Percentiles rank a stretch among this genome's conserved stretches.
Conservation (phyloP, 2,888 invertebrate genomes). For the Conomelus anceps region DNA sequence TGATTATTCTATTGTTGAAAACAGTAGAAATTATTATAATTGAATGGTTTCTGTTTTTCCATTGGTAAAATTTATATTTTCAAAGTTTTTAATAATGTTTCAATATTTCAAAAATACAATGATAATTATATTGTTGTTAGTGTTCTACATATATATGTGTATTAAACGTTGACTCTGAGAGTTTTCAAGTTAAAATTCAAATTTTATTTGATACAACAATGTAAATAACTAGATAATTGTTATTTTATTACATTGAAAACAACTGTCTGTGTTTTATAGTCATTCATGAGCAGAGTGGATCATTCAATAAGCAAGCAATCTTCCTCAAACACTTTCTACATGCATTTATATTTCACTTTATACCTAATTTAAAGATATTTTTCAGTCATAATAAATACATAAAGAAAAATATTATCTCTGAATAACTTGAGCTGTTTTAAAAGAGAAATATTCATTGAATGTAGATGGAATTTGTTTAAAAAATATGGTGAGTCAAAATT, state of each 20-base stretch:
- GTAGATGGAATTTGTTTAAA: too few species aligned
- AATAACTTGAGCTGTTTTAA: too few species aligned
- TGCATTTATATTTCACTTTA: too few species aligned
- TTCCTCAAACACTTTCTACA: too few species aligned
- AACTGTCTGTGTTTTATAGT: not conserved
- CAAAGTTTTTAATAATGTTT: conserved; percentile 14
- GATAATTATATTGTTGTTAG: not conserved
- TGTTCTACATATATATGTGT: not conserved
- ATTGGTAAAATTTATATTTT: conserved; percentile 8
- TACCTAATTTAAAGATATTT: too few species aligned
- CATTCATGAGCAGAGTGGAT: too few species aligned
- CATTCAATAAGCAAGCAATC: too few species aligned
- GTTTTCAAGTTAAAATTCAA: not conserved
- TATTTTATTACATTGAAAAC: not conserved
- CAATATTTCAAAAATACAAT: not conserved
- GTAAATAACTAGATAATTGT: not conserved
- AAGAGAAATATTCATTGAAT: too few species aligned
- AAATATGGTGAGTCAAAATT: too few species aligned
- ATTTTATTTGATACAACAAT: not conserved
- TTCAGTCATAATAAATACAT: too few species aligned
- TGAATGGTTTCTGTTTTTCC: not conserved
- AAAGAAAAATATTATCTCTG: too few species aligned
- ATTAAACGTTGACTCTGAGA: not conserved
- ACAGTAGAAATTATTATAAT: not conserved
- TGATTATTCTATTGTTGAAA: not conserved